Percentiles rank a stretch among this genome's conserved stretches.
Conservation (phyloP, 2,888 invertebrate species). For the Campoplex capitator region DNA sequence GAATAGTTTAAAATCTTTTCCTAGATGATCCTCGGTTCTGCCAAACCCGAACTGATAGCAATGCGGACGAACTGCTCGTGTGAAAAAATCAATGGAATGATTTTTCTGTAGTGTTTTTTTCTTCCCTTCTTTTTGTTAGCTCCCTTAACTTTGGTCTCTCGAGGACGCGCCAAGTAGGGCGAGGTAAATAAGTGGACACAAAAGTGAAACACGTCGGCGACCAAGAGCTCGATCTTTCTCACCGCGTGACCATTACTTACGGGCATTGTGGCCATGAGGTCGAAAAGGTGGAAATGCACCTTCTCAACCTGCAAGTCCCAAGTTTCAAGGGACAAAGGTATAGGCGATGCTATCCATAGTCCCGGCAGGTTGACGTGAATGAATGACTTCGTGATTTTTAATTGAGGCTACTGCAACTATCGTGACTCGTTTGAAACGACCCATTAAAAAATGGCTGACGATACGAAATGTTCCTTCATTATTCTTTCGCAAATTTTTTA, state of each 20-base stretch:
- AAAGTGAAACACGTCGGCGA: conserved; percentile 27
- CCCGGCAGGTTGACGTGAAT: conserved; percentile 68
- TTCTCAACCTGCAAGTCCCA: conserved; percentile 11
- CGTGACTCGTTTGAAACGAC: conserved; percentile 38
- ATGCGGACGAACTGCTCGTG: background rate
- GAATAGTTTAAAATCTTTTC: background rate
- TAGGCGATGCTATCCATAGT: conserved; percentile 73
- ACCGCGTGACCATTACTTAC: conserved; percentile 77
- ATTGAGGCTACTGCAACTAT: conserved; percentile 70
- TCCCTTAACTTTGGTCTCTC: conserved; percentile 6
- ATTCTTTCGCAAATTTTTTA: conserved; percentile 3
- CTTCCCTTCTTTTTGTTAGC: background rate
- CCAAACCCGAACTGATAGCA: background rate
- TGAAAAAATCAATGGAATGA: background rate
- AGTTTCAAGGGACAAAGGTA: conserved; percentile 40
- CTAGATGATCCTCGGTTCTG: background rate
- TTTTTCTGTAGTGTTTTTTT: background rate
- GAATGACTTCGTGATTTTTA: conserved; percentile 78
- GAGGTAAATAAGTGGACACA: conserved; percentile 21
- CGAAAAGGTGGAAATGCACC: conserved; percentile 12
- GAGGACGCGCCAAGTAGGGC: background rate
- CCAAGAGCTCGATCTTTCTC: conserved; percentile 69
- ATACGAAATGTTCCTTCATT: conserved; percentile 8
- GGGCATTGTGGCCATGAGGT: conserved; percentile 54
- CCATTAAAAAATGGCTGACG: conserved; percentile 12